These are phyloP conservation scores for Eubasilissa splendida DNA, from an alignment of 2,888 invertebrate species.

Conservation along the genomic window DNA sequence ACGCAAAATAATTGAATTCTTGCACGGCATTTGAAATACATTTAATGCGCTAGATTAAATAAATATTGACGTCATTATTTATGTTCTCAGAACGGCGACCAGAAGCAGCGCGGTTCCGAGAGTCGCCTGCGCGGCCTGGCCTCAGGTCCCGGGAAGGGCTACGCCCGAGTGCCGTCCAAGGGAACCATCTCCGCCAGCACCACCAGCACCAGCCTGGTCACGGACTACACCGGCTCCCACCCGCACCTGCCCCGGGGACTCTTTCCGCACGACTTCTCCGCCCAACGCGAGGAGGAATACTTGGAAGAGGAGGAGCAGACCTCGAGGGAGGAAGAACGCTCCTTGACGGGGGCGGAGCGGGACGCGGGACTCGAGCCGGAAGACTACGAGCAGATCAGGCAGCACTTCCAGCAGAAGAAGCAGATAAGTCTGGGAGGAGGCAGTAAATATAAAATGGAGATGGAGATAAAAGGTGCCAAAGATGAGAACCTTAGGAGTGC, in stretches of 20 bases:
- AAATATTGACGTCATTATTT: background rate
- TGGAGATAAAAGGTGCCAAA: conserved; percentile 75
- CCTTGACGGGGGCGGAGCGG: conserved; percentile 28
- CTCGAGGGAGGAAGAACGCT: conserved; percentile 36
- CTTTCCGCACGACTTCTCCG: conserved; percentile 59
- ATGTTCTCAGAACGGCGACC: conserved; percentile 68
- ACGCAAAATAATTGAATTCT: no score
- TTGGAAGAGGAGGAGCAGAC: conserved; percentile 61
- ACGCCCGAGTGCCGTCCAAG: conserved; percentile 70
- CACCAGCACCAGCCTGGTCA: conserved; percentile 75
- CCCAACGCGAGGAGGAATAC: conserved; percentile 66
- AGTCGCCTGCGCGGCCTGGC: conserved; percentile 62
- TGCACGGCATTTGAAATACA: no score
- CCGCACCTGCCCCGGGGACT: conserved; percentile 61
- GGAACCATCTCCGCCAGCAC: conserved; percentile 75
- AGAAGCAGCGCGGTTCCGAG: conserved; percentile 69
- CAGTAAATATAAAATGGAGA: conserved; percentile 76
- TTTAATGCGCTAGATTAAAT: no score
- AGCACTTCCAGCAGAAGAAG: conserved; percentile 76
- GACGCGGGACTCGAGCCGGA: conserved; percentile 64
- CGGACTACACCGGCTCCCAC: conserved; percentile 64
- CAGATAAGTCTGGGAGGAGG: conserved; percentile 77
- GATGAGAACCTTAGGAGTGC: conserved; percentile 75
- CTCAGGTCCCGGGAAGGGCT: conserved; percentile 65
- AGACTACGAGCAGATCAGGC: conserved; percentile 73